These are phyloP conservation scores for Sandelia bainsii DNA, from an alignment of 2,797 vertebrate species.

Conservation along the genomic window DNA sequence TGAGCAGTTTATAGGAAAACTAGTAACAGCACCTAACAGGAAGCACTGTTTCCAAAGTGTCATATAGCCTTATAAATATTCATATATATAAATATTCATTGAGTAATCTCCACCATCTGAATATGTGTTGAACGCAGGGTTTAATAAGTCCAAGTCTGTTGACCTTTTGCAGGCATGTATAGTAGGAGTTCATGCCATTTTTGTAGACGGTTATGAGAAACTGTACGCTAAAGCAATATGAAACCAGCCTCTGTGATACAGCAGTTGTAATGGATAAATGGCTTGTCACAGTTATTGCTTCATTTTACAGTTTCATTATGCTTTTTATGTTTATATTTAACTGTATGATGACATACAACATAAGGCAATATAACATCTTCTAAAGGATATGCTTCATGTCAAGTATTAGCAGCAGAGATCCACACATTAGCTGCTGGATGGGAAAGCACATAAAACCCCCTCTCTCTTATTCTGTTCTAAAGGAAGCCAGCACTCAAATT, in stretches of 20 bases:
- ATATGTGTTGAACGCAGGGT: conserved; percentile 66
- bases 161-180: conserved; percentile 75
- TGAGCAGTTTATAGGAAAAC: conserved; percentile 76
- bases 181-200: conserved; percentile 62
- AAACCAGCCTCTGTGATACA: conserved; percentile 56
- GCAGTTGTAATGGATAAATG: conserved; percentile 58
- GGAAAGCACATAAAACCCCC: conserved; percentile 43
- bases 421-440: conserved; percentile 48
- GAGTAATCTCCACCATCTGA: conserved; percentile 71
- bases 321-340: conserved; percentile 54
- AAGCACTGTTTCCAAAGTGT: conserved; percentile 80
- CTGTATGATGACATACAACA: conserved; percentile 36
- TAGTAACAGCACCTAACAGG: conserved; percentile 74
- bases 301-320: conserved; percentile 68
- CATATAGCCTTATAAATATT: conserved; percentile 83
- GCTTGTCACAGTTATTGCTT: conserved; percentile 73
- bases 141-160: conserved; percentile 74
- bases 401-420: conserved; percentile 50
- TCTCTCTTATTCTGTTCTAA: conserved; percentile 36
- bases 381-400: conserved; percentile 73
- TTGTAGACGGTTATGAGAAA: conserved; percentile 63
- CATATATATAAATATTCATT: conserved; percentile 81
- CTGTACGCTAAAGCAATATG: conserved; percentile 70
- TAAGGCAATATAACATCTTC: conserved; percentile 73
- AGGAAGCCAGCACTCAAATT: conserved; percentile 48